phyloP scores from a whole-genome alignment of 2,888 invertebrate species.

The Boloria euphrosyne region DNA sequence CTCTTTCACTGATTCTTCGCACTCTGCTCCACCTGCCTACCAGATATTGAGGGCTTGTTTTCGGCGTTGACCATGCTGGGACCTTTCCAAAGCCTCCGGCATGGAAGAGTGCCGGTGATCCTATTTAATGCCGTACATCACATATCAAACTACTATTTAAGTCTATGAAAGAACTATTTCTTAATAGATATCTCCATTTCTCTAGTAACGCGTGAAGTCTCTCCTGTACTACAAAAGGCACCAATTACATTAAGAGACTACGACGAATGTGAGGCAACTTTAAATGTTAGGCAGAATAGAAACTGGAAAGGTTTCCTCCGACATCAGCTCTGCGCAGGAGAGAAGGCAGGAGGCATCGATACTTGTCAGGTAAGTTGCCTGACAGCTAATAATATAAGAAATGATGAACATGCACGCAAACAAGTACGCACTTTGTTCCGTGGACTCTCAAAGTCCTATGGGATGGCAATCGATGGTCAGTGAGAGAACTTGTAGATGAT shows the following conservation, averaged over 20 bases:
- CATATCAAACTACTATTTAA: no score
- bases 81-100: no score
- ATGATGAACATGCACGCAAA: neutral
- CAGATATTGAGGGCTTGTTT: no score
- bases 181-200: neutral
- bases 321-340: constrained; percentile 47
- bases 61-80: no score
- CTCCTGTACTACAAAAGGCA: constrained; percentile 40
- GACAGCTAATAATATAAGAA: neutral
- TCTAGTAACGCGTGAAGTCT: constrained; percentile 19
- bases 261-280: constrained; percentile 35
- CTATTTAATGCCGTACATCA: no score
- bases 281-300: constrained; percentile 37
- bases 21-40: no score
- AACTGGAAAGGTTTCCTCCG: constrained; percentile 43
- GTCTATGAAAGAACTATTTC: no score
- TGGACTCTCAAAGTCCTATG: no score
- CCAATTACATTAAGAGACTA: constrained; percentile 40
- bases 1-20: no score
- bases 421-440: no score
- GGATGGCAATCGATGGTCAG: no score
- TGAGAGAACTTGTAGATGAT: neutral
- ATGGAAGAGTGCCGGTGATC: no score
- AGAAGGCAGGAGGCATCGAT: constrained; percentile 44
- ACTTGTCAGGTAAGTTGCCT: constrained; percentile 43